phyloP scores from a whole-genome alignment of 2,888 invertebrate species.

The Parascotia fuliginaria region DNA sequence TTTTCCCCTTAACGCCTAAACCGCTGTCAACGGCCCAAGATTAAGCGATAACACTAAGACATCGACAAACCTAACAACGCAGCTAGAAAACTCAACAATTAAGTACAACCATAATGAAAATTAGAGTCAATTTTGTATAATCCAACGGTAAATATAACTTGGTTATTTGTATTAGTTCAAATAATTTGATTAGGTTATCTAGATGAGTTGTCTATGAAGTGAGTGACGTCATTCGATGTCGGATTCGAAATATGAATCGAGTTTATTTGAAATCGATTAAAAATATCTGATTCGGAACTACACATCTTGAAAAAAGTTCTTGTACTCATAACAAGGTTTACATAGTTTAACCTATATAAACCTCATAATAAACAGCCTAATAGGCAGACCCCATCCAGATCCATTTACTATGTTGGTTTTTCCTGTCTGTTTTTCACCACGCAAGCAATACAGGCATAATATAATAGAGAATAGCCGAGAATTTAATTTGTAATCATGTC shows the following conservation, averaged over 20 bases:
- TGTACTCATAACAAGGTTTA: no score
- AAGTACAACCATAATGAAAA: neutral
- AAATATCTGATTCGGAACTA: neutral
- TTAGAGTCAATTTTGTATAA: neutral
- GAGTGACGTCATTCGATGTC: conserved; percentile 57
- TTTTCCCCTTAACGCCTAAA: conserved; percentile 42
- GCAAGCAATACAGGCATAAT: no score
- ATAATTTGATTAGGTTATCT: conserved; percentile 81
- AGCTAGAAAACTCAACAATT: neutral
- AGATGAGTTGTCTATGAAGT: conserved; percentile 79
- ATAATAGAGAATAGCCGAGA: no score
- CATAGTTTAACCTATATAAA: no score
- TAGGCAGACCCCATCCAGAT: no score
- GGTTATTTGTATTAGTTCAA: conserved; percentile 34
- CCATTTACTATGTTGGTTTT: no score
- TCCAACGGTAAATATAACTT: conserved; percentile 8
- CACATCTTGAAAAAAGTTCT: no score
- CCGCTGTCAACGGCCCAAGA: conserved; percentile 40
- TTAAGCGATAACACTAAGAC: conserved; percentile 44
- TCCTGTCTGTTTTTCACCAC: no score
- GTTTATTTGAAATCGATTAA: neutral
- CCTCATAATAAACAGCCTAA: no score
- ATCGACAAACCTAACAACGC: conserved; percentile 26
- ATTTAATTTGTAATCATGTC: no score
- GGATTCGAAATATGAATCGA: conserved; percentile 1